These are phyloP conservation scores for Mizuhopecten yessoensis DNA, from an alignment of 1,140 invertebrate species.

Conservation along the genomic window DNA sequence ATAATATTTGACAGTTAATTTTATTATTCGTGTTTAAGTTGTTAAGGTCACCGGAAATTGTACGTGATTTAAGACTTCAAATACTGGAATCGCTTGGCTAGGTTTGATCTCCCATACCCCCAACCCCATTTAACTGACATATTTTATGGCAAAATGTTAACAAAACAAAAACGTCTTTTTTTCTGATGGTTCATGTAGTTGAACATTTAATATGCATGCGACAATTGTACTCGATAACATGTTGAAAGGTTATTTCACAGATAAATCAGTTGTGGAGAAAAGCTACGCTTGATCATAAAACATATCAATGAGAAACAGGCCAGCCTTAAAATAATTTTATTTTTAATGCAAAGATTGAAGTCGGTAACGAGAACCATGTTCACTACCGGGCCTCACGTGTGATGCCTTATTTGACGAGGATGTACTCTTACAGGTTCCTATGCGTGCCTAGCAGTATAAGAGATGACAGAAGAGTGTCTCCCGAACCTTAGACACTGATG, in stretches of 20 bases:
- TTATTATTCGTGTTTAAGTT: neutral
- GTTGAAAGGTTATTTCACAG: too few species aligned
- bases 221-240: too few species aligned
- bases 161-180: neutral
- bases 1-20: constrained; percentile 28
- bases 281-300: too few species aligned
- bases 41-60: constrained; percentile 10
- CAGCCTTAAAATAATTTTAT: too few species aligned
- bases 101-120: neutral
- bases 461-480: neutral
- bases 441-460: neutral
- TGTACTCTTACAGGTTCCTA: neutral
- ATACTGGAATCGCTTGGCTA: neutral
- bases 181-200: too few species aligned
- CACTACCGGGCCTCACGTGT: neutral
- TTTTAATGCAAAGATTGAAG: neutral
- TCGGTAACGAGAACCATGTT: neutral
- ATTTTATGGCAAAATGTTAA: neutral
- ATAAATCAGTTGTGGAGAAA: too few species aligned
- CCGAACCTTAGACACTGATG: neutral
- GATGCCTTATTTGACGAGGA: neutral
- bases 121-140: neutral
- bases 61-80: constrained; percentile 4
- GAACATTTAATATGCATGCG: too few species aligned
- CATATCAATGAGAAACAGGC: too few species aligned